Conservation (phyloP, 2,888 invertebrate genomes). For the Rutpela maculata region DNA sequence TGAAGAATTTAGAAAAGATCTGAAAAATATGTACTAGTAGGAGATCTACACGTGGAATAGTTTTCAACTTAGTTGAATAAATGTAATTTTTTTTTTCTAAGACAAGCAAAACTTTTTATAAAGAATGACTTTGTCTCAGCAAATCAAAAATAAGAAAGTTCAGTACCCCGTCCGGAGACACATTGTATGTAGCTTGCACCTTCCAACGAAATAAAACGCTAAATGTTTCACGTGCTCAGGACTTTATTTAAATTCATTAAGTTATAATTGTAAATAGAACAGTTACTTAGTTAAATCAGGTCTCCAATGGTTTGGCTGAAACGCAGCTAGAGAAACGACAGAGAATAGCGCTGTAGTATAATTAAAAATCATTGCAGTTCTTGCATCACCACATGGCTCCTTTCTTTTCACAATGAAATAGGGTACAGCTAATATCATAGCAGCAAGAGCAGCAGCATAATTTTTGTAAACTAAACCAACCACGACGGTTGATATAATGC, state of each 20-base stretch:
- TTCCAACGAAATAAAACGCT: too few relatives aligned
- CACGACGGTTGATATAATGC: constrained; percentile 32
- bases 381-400: background rate
- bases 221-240: background rate
- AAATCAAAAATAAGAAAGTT: too few relatives aligned
- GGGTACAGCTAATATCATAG: constrained; percentile 11
- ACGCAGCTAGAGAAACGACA: background rate
- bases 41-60: too few relatives aligned
- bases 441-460: constrained; percentile 21
- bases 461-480: constrained; percentile 25
- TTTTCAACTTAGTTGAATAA: too few relatives aligned
- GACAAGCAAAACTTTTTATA: too few relatives aligned
- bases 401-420: constrained; percentile 21
- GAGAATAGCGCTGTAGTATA: background rate
- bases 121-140: too few relatives aligned
- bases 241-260: background rate
- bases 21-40: too few relatives aligned
- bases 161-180: too few relatives aligned
- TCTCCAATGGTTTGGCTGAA: constrained; percentile 18
- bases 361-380: background rate
- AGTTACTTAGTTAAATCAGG: constrained; percentile 3
- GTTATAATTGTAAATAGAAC: background rate
- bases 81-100: too few relatives aligned
- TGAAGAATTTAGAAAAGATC: too few relatives aligned
- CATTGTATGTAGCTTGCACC: too few relatives aligned